A percentile compares a stretch with the other conserved stretches of the same genome.
Conservation (phyloP, 2,888 invertebrate genomes). For the Brenthis ino region DNA sequence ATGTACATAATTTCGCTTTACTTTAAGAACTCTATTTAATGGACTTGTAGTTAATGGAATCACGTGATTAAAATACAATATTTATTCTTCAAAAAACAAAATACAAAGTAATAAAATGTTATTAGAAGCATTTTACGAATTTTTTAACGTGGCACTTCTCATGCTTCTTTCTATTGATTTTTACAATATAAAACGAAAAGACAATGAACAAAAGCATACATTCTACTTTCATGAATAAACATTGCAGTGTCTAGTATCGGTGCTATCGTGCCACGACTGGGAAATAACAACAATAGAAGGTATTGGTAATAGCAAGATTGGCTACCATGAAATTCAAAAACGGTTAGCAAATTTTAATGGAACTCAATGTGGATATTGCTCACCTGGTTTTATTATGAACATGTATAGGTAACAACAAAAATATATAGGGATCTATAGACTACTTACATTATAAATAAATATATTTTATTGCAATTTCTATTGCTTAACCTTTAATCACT, state of each 20-base stretch:
- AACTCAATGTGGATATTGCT: conserved; percentile 88
- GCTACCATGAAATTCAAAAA: conserved; percentile 86
- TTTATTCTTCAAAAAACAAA: too few relatives aligned
- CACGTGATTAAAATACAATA: too few relatives aligned
- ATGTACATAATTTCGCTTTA: too few relatives aligned
- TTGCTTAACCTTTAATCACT: background rate
- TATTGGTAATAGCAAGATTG: conserved; percentile 83
- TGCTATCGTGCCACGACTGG: conserved; percentile 85
- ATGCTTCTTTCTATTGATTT: too few relatives aligned
- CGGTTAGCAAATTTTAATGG: conserved; percentile 84
- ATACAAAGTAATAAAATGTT: too few relatives aligned
- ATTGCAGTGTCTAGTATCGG: conserved; percentile 82
- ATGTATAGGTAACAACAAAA: conserved; percentile 82
- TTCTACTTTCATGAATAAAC: too few relatives aligned
- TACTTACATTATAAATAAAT: background rate
- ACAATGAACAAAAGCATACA: too few relatives aligned
- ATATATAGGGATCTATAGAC: background rate
- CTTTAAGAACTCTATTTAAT: too few relatives aligned
- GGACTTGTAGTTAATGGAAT: too few relatives aligned
- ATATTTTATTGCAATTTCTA: background rate
- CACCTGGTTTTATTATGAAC: conserved; percentile 89
- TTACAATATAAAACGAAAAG: too few relatives aligned
- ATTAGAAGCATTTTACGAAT: too few relatives aligned
- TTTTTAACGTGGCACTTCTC: too few relatives aligned
- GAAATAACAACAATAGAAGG: conserved; percentile 87